Base-by-base conservation (phyloP, 2,113 vertebrate genomes). In the Chrysemys picta region DNA sequence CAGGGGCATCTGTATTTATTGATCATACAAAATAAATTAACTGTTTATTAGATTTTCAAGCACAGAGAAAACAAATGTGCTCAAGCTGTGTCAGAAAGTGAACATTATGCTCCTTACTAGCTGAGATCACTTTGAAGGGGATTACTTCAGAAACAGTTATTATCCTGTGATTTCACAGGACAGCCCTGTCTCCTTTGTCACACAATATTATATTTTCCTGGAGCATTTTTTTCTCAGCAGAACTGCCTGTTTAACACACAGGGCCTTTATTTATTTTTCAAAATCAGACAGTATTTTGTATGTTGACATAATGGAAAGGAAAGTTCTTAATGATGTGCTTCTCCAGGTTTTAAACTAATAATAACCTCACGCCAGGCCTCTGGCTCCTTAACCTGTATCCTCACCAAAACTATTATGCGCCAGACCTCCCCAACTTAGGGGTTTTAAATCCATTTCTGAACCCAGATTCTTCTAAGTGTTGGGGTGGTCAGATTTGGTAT, bases 91-190 rank as follows among this genome's bases (percentile, higher is more conserved):
- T 93, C 95, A 91, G 91, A 92, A 87, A 95, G 92, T 62, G 88
- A 95, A 94, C 0, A 17, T 94, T 96, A 93, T 93, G 92, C 82
- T 95, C 84, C 86, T 94, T 52, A 12, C 57, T 87, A 95, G 84
- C 91, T 78, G 75, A 78, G 75, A 78, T 47, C 11, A 29, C 42
- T 96, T 94, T 94, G 95, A 94, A 17, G 16, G 85, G 89, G 93
- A 95, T 96, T 92, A 95, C 94, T 96, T 96, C 92, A 94, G 96
- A 93, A 96, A 92, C 89, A 21, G 65, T 72, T 72, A 5, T 42
- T 96, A 85, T 91, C 94, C 87, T 89, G 50, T 91, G 93, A 78
- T 96, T 96, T 87, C 69, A 87, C 89, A 90, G 84, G 88, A 96
- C 92, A 90, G 83, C 90, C 92, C 85, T 76, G 97, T 97, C 94